Base-by-base conservation (phyloP, 2,888 invertebrate genomes). In the Uloborus plumipes region DNA sequence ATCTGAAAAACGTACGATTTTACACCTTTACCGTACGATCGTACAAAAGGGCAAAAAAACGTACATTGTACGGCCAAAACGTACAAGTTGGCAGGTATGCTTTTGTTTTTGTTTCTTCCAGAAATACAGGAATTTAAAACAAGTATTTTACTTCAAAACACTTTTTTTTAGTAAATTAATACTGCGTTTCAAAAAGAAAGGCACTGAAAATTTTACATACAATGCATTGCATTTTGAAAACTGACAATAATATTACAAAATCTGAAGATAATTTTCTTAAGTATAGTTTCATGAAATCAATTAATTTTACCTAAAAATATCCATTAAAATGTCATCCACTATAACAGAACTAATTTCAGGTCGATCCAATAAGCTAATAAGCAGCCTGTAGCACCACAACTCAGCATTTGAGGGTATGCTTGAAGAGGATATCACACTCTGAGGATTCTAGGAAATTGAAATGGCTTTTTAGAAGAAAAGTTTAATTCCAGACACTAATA, bases 281-380 rank as follows among this genome's bases (percentile, higher is more conserved):
- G 9, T 39, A 39, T 39, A 1, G 39, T 11, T 39, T 39, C 39
- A 39, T 39, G 3, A 39, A 39, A 50, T 39, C 39, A 39, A 39
- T 39, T 39, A 9, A 64, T 15, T 39, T 22, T 39, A 81, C 85
- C 86, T 84, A 88, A 95, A 94, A 73, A 96, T 93, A 88, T 95
- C 93, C 86, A 93, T 92, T 49, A 95, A 91, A 83, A 95, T 93
- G 87, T 92, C 92, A 87, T 95, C 94, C 85, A 95, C 89, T 84
- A 95, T 93, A 6, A 92, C 92, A 58, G 93, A 92, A 9, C 95
- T 95, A 77, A 97, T 94, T 88, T 96, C 95, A 14, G 94, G 93
- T 89, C 95, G 94, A 88, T 97, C 96, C 82, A 97, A 90, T 65
- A 97, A 90, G 62, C 95, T 94, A 31, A 95, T 93, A 86, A 96